These are phyloP conservation scores for Tychaedon coryphoeus DNA, from an alignment of 2,113 vertebrate genomes.

Conservation along the genomic window DNA sequence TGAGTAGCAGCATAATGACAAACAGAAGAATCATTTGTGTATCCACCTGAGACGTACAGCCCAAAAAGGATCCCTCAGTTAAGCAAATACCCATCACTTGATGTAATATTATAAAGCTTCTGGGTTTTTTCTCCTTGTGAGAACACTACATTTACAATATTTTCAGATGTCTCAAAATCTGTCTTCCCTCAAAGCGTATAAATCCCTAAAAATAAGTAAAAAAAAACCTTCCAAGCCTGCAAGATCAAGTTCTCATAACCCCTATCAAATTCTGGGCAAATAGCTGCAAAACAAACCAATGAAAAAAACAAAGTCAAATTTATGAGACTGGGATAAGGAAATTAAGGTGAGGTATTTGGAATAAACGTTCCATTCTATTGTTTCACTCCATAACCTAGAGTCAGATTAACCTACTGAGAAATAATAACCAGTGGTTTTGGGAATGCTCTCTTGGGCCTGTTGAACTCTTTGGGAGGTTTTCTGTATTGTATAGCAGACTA, in stretches of 20 bases:
- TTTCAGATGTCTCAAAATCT: background rate
- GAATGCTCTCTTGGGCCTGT: background rate
- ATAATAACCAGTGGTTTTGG: fast-evolving
- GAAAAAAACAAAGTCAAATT: background rate
- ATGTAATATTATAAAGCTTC: background rate
- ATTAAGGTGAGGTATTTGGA: background rate
- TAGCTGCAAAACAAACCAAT: background rate
- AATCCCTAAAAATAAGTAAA: background rate
- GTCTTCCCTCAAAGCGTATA: background rate
- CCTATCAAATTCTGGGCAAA: background rate
- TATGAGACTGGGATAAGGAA: background rate
- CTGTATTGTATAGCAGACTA: background rate
- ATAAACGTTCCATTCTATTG: fast-evolving
- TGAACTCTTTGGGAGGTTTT: background rate
- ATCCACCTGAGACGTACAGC: background rate
- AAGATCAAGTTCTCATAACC: background rate
- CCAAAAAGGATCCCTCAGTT: background rate
- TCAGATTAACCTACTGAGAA: background rate
- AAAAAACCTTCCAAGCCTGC: background rate
- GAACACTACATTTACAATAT: background rate
- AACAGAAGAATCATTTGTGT: background rate
- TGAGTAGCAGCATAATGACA: background rate
- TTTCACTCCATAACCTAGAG: background rate
- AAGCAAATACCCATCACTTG: fast-evolving
- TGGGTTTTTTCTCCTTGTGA: background rate